Conservation (phyloP, 1,140 invertebrate species). For the Agrypnia vestita region DNA sequence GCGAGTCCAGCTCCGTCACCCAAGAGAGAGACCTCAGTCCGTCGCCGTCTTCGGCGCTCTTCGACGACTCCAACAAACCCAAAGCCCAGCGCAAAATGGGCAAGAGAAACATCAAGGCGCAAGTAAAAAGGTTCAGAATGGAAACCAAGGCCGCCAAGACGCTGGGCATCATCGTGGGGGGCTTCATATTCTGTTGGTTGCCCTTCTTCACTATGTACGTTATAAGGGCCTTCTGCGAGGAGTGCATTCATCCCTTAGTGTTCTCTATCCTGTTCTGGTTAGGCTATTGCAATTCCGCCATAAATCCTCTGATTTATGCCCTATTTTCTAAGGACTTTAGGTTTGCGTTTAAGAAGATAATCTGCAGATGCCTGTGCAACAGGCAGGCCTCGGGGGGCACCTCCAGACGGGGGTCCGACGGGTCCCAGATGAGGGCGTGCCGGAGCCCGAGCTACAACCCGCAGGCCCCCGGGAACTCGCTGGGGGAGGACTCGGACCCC, state of each 20-base stretch:
- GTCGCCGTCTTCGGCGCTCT: conserved; percentile 69
- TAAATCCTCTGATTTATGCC: conserved; percentile 95
- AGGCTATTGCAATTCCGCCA: conserved; percentile 96
- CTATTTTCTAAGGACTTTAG: conserved; percentile 94
- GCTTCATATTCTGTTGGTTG: conserved; percentile 94
- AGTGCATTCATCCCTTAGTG: conserved; percentile 85
- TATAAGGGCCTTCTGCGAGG: conserved; percentile 85
- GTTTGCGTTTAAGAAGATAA: conserved; percentile 92
- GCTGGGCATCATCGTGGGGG: conserved; percentile 93
- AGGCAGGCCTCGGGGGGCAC: conserved; percentile 61
- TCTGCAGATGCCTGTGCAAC: conserved; percentile 86
- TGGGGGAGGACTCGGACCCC: conserved; percentile 71
- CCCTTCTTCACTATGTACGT: conserved; percentile 97
- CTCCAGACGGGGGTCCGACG: conserved; percentile 76
- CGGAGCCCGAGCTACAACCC: conserved; percentile 67
- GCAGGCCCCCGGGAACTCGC: conserved; percentile 63
- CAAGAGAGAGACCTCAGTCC: conserved; percentile 66
- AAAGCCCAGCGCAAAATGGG: conserved; percentile 82
- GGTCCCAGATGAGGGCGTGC: conserved; percentile 73
- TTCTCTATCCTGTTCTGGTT: conserved; percentile 97
- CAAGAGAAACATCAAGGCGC: conserved; percentile 89
- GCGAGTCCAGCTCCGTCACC: conserved; percentile 63
- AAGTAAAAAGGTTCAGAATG: conserved; percentile 88
- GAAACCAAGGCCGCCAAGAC: conserved; percentile 97
- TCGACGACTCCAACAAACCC: conserved; percentile 76